Evolutionary conservation across 2,113 vertebrate species (phyloP).

Genomic region (Neodontobutis hainanensis): DNA sequence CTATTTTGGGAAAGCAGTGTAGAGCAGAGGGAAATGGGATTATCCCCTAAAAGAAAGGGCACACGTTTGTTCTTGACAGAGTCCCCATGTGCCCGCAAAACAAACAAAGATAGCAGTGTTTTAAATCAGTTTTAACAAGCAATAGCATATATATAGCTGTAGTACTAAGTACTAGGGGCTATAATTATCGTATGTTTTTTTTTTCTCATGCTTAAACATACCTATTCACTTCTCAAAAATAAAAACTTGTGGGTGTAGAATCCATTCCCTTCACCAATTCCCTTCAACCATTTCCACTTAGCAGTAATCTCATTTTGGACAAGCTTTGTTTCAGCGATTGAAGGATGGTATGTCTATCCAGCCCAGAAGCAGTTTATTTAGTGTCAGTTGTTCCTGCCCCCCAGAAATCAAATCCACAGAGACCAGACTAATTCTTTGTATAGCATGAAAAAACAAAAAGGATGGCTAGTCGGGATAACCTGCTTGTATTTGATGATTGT

Average conservation of each 20-base stretch:
- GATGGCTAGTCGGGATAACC: background rate
- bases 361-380: background rate
- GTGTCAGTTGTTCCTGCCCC: background rate
- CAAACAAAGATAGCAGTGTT: constrained; percentile 3
- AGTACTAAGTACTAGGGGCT: too few relatives aligned
- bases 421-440: background rate
- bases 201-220: too few relatives aligned
- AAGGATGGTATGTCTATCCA: too few relatives aligned
- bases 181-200: too few relatives aligned
- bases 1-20: constrained; percentile 32
- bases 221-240: too few relatives aligned
- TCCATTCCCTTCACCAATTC: too few relatives aligned
- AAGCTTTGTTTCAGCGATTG: too few relatives aligned
- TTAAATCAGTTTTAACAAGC: too few relatives aligned
- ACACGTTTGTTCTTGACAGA: constrained; percentile 27
- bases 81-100: constrained; percentile 18
- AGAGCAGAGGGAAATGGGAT: constrained; percentile 21
- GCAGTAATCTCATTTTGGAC: too few relatives aligned
- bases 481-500: background rate
- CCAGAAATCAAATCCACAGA: background rate
- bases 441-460: background rate
- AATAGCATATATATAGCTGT: too few relatives aligned
- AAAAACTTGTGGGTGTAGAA: too few relatives aligned
- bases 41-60: constrained; percentile 8
- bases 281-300: too few relatives aligned